Percentiles rank a stretch among this genome's conserved stretches.
These are phyloP conservation scores for Neopelma chrysocephalum DNA, from an alignment of 2,797 vertebrate genomes.

Conservation along the genomic window DNA sequence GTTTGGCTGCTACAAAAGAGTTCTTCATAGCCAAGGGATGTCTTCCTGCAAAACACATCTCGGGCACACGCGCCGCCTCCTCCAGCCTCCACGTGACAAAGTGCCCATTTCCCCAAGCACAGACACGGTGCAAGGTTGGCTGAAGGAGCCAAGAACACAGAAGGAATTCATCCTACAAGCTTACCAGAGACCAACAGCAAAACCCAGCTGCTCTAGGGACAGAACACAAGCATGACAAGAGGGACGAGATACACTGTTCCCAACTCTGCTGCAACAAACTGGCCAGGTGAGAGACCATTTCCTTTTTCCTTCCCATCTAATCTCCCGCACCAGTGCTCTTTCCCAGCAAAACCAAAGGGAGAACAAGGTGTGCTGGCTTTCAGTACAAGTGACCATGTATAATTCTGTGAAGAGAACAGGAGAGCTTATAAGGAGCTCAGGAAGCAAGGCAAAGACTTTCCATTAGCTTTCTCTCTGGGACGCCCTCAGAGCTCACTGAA, in stretches of 20 bases:
- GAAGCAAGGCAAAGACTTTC: constrained; percentile 66
- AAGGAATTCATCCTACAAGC: not conserved
- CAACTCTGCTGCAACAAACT: not conserved
- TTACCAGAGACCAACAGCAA: constrained; percentile 1
- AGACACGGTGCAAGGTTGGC: not conserved
- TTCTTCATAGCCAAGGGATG: constrained; percentile 33
- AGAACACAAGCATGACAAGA: constrained; percentile 38
- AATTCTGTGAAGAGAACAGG: constrained; percentile 30
- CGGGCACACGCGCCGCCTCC: not conserved
- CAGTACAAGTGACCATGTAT: constrained; percentile 1
- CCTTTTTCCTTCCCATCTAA: not conserved
- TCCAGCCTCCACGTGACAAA: not conserved
- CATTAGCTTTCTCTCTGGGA: constrained; percentile 7
- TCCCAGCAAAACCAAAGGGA: constrained; percentile 34
- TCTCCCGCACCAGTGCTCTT: constrained; percentile 3
- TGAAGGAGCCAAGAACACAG: not conserved
- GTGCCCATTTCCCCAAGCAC: not conserved
- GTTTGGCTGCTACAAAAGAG: constrained; percentile 21
- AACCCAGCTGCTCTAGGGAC: constrained; percentile 13
- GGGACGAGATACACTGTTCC: constrained; percentile 31
- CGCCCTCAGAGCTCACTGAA: not conserved
- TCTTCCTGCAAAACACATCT: not conserved
- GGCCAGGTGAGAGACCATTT: not conserved
- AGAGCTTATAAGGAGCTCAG: constrained; percentile 29
- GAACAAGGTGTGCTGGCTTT: constrained; percentile 22